Conservation (phyloP, 2,888 invertebrate species). For the Chloromyia formosa region DNA sequence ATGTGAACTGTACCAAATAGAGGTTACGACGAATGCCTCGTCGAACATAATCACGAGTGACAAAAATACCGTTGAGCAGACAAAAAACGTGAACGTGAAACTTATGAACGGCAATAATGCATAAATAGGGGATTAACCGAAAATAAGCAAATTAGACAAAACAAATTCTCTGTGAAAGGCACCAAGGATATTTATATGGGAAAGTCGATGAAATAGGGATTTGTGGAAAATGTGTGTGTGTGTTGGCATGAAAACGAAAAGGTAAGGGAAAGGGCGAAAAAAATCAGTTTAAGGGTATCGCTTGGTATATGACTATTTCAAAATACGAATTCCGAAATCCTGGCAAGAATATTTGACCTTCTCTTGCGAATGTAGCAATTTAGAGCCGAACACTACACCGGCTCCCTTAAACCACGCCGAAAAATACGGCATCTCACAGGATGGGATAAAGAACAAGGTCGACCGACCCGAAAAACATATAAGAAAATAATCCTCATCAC, state of each 20-base stretch:
- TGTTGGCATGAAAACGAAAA: no score
- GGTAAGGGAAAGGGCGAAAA: no score
- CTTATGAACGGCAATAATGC: slow-evolving; percentile 56
- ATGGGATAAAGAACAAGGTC: slow-evolving; percentile 2
- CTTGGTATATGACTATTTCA: no score
- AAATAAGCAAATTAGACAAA: slow-evolving; percentile 50
- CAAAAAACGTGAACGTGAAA: slow-evolving; percentile 13
- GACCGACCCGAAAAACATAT: slow-evolving; percentile 34
- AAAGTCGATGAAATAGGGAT: background rate
- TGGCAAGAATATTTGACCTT: background rate
- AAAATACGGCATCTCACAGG: background rate
- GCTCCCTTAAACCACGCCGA: background rate
- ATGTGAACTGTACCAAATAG: background rate
- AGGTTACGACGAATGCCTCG: background rate
- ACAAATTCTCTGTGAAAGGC: slow-evolving; percentile 45
- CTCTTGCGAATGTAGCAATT: background rate
- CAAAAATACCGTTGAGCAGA: slow-evolving; percentile 10
- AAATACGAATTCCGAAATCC: no score
- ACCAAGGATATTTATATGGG: background rate
- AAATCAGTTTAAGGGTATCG: no score
- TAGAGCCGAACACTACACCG: background rate
- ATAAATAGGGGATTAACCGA: slow-evolving; percentile 60
- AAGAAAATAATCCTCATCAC: slow-evolving; percentile 45
- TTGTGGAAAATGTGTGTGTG: background rate
- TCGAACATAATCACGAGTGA: background rate